A percentile compares a stretch with the other conserved stretches of the same genome.
Conservation (phyloP, 2,113 vertebrate genomes). For the Calyptomena viridis region DNA sequence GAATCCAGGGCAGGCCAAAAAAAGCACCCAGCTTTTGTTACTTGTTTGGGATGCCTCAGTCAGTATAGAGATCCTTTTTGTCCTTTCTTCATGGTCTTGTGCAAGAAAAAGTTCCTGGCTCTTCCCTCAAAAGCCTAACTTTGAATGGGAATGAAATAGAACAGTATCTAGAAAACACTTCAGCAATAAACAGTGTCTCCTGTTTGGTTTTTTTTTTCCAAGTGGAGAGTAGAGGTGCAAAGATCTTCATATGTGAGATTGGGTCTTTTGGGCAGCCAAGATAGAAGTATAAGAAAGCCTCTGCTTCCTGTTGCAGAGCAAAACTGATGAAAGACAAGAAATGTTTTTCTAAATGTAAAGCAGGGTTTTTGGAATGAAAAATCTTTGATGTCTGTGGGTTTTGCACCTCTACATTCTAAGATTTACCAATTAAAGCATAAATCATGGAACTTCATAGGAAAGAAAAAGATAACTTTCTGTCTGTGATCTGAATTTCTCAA, state of each 20-base stretch:
- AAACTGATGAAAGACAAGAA: not conserved
- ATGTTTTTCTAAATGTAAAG: not conserved
- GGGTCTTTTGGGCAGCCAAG: not conserved
- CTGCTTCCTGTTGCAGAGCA: not conserved
- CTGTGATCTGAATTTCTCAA: not conserved
- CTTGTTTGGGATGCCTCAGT: not conserved
- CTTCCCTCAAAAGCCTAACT: not conserved
- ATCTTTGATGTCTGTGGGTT: not conserved
- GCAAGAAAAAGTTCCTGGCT: not conserved
- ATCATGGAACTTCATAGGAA: not conserved
- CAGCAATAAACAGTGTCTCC: not conserved
- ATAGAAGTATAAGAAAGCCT: not conserved
- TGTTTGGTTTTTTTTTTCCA: not conserved
- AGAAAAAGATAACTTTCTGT: not conserved
- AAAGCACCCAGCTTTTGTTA: not conserved
- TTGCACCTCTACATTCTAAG: not conserved
- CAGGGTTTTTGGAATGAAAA: not conserved
- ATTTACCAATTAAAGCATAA: not conserved
- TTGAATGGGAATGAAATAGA: not conserved
- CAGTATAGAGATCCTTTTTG: accelerated
- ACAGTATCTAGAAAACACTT: not conserved
- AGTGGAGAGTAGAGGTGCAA: not conserved
- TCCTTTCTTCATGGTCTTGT: not conserved
- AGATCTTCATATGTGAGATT: not conserved
- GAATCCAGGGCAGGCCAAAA: not conserved